Evolutionary conservation across 2,888 invertebrate genomes (phyloP), one percentile per base, ranked within the genome.

Genomic region (Rutpela maculata): DNA sequence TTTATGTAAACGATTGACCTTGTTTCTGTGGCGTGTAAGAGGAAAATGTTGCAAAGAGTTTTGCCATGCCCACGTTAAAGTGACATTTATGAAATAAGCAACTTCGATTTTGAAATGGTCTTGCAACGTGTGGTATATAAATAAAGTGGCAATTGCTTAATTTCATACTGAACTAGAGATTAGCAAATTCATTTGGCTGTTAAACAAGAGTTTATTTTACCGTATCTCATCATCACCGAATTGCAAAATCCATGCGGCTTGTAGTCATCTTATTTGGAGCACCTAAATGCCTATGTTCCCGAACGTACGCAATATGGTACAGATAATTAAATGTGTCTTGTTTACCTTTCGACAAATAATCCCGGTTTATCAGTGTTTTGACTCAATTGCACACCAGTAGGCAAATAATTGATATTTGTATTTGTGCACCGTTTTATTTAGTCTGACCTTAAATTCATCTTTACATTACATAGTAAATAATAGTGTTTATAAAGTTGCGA

Each of bases 91-190:
- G 76, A 76, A 76, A 76, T 69, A 56, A 69, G 68, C 68, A 35
- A 60, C 60, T 59, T 35, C 19, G 38, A 43, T 70, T 69, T 62
- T 72, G 76, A 72, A 66, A 72, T 65, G 59, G 67, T 55, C 62
- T 72, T 68, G 76, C 43, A 76, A 55, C 69, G 73, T 38, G 69
- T 66, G 50, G 74, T 73, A 68, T 79, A 68, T 79, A 79, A 77
- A 79, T 77, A 79, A 63, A 78, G 71, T 71, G 69, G 79, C 68
- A 79, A 79, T 79, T 79, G 77, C 79, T 77, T 79, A 73, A 79
- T 79, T 79, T 76, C 77, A 56, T 71, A 74, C 70, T 71, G 74
- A 70, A 74, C 60, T 57, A 59, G 68, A 78, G 69, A 75, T 78
- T 78, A 72, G 75, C 75, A 78, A 78, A 78, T 66, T 62, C 72